Conservation (phyloP, 2,797 vertebrate genomes). For the Gambelia wislizenii region DNA sequence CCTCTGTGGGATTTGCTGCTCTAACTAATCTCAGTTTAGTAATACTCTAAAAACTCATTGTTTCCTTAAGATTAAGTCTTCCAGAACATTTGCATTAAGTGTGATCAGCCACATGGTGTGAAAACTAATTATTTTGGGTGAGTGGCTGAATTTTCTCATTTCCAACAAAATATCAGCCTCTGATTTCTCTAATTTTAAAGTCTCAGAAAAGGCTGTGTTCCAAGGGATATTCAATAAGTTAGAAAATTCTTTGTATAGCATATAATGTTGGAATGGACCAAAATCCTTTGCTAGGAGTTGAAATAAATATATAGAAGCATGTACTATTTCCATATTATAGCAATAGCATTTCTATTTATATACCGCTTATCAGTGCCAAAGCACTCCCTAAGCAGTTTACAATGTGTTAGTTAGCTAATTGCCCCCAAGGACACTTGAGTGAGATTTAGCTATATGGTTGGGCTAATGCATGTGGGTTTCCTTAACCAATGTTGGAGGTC, state of each 20-base stretch:
- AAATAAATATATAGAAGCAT: not conserved
- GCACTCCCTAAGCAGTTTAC: too few relatives aligned
- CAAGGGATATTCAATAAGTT: not conserved
- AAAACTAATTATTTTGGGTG: not conserved
- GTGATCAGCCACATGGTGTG: not conserved
- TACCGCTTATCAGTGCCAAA: too few relatives aligned
- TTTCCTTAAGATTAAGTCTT: not conserved
- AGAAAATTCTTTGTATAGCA: constrained; percentile 1
- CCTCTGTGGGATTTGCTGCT: not conserved
- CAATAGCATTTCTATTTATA: too few relatives aligned
- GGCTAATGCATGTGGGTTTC: not conserved
- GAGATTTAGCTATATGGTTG: not conserved
- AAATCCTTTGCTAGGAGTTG: constrained; percentile 1
- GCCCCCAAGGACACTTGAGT: constrained; percentile 1
- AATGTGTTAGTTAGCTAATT: too few relatives aligned
- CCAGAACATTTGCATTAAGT: not conserved
- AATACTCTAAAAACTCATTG: not conserved
- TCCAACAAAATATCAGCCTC: not conserved
- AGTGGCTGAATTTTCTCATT: rapidly evolving
- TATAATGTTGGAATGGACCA: not conserved
- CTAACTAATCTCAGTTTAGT: not conserved
- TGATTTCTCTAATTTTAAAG: not conserved
- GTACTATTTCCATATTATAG: not conserved
- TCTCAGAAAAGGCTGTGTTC: not conserved
- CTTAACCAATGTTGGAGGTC: not conserved